These are phyloP conservation scores for Rallus crepitans DNA, from an alignment of 2,797 vertebrate genomes.

Conservation along the genomic window DNA sequence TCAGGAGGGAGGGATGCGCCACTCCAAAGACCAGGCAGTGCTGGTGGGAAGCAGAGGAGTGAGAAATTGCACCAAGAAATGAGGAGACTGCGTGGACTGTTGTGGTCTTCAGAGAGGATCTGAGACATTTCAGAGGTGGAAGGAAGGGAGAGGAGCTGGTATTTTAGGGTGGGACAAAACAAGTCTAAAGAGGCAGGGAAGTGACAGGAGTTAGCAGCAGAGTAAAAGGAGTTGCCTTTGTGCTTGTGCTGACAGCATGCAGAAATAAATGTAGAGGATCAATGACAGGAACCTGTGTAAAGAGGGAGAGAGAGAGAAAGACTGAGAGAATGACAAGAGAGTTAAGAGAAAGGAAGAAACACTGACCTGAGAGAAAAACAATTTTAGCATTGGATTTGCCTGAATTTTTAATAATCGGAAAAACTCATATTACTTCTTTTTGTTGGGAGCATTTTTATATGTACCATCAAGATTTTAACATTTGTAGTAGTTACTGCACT, in stretches of 20 bases:
- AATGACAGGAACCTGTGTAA: rapidly evolving
- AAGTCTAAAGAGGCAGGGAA: neutral
- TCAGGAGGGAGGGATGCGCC: rapidly evolving
- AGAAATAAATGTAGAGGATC: neutral
- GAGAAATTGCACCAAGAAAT: rapidly evolving
- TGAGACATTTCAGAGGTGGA: neutral
- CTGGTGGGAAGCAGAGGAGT: neutral
- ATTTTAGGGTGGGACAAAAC: neutral
- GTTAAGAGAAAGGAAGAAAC: neutral
- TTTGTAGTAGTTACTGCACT: neutral
- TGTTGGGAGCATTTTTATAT: neutral
- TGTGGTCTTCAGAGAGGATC: neutral
- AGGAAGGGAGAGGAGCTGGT: neutral
- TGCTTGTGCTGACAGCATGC: neutral
- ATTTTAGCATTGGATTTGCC: neutral
- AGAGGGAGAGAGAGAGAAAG: neutral
- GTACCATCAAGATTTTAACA: neutral
- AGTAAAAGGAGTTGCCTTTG: neutral
- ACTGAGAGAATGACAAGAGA: neutral
- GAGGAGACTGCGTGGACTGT: rapidly evolving
- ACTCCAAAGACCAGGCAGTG: no score
- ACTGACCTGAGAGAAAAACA: neutral
- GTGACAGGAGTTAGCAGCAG: neutral
- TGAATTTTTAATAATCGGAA: neutral
- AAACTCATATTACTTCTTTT: neutral